Evolutionary conservation across 2,888 invertebrate species (phyloP).

Genomic region (Brenthis daphne): DNA sequence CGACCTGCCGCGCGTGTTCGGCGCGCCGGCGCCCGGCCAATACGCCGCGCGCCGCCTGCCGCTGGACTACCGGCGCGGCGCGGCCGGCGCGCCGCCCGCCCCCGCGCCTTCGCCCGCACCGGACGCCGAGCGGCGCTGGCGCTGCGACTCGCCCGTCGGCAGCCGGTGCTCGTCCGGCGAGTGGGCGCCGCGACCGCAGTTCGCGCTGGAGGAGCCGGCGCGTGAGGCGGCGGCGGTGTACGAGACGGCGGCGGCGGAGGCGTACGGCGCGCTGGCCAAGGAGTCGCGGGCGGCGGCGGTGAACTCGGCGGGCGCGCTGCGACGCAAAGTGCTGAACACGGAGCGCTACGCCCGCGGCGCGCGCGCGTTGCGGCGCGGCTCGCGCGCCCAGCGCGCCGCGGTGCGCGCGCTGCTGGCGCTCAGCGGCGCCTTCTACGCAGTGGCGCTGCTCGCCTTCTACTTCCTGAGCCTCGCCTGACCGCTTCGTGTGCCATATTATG

Average conservation of each 20-base stretch:
- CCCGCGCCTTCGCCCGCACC: constrained; percentile 36
- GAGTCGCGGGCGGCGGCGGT: constrained; percentile 19
- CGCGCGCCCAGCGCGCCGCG: constrained; percentile 51
- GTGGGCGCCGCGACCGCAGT: constrained; percentile 49
- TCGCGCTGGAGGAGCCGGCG: constrained; percentile 46
- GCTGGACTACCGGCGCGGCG: constrained; percentile 46
- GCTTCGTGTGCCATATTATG: constrained; percentile 17
- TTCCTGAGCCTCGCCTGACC: constrained; percentile 65
- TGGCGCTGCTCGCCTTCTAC: constrained; percentile 70
- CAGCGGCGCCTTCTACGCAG: constrained; percentile 67
- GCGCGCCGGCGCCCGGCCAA: constrained; percentile 39
- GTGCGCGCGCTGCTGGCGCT: constrained; percentile 82
- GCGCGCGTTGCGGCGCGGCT: constrained; percentile 49
- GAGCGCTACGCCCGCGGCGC: constrained; percentile 68
- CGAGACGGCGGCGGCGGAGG: constrained; percentile 35
- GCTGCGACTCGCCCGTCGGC: constrained; percentile 33
- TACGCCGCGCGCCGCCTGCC: constrained; percentile 44
- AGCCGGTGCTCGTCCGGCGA: constrained; percentile 35
- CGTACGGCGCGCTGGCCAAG: constrained; percentile 41
- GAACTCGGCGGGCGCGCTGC: constrained; percentile 44
- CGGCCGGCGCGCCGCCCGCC: constrained; percentile 43
- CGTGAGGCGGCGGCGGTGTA: constrained; percentile 10
- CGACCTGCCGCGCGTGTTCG: constrained; percentile 43
- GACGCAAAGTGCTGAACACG: constrained; percentile 54
- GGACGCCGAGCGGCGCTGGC: constrained; percentile 39